Percentiles rank a stretch among this genome's conserved stretches.
These are phyloP conservation scores for Tetragonula carbonaria DNA, from an alignment of 2,888 invertebrate genomes.

Conservation along the genomic window DNA sequence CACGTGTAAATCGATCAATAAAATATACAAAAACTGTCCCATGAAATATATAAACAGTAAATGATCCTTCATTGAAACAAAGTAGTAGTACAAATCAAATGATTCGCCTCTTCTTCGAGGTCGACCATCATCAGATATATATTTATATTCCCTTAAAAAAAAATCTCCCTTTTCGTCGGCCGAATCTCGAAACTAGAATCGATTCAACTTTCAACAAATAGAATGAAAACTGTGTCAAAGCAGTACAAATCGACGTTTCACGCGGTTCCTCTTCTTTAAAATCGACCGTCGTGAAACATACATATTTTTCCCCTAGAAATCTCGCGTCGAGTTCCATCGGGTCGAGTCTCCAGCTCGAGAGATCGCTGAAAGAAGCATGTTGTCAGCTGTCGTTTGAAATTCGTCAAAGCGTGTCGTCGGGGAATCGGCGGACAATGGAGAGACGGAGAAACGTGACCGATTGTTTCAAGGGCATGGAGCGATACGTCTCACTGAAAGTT, in stretches of 20 bases:
- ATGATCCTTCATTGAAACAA: too few species aligned
- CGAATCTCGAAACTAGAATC: background rate
- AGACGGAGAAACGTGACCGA: conserved; percentile 17
- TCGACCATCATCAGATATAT: too few species aligned
- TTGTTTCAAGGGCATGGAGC: conserved; percentile 42
- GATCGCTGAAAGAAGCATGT: background rate
- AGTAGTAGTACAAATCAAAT: too few species aligned
- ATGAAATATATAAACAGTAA: too few species aligned
- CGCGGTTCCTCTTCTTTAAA: background rate
- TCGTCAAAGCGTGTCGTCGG: background rate
- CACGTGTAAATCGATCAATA: too few species aligned
- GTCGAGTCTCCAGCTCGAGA: background rate
- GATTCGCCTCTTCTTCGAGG: too few species aligned
- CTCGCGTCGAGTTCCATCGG: background rate
- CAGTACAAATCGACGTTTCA: background rate
- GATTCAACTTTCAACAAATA: background rate
- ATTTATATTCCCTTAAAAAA: too few species aligned
- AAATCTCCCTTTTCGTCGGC: too few species aligned
- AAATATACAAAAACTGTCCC: too few species aligned
- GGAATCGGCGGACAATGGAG: background rate
- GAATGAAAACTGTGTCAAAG: background rate
- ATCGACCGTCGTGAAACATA: background rate
- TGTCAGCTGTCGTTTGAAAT: background rate
- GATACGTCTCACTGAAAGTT: conserved; percentile 14
- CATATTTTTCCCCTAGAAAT: background rate